Conservation (phyloP, 2,888 invertebrate genomes). For the Fabriciana adippe region DNA sequence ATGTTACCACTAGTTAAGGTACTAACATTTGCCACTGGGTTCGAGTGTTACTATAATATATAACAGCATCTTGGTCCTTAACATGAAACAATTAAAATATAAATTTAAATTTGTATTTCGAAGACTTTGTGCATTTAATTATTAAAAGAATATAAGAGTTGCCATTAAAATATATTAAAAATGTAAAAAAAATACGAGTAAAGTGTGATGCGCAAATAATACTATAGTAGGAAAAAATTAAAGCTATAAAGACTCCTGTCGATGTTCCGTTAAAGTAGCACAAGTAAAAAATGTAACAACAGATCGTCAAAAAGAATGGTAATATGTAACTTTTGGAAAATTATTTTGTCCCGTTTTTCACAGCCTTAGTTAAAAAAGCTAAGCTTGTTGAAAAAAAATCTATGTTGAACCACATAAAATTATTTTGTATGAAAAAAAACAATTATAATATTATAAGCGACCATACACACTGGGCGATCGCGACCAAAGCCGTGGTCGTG, state of each 20-base stretch:
- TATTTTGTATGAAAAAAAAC: neutral
- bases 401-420: neutral
- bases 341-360: slow-evolving; percentile 22
- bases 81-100: neutral
- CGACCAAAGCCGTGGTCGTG: too few relatives aligned
- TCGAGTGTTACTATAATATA: neutral
- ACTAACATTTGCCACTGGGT: slow-evolving; percentile 5
- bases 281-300: neutral
- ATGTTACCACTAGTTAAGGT: slow-evolving; percentile 7
- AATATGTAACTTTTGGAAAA: slow-evolving; percentile 2
- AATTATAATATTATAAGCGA: neutral
- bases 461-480: neutral
- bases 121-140: too few relatives aligned
- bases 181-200: neutral
- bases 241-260: slow-evolving; percentile 17
- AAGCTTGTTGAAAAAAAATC: slow-evolving; percentile 1
- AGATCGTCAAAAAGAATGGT: neutral
- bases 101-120: too few relatives aligned
- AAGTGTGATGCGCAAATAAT: slow-evolving; percentile 19
- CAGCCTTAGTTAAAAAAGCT: slow-evolving; percentile 15
- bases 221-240: slow-evolving; percentile 22
- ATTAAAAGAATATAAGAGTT: too few relatives aligned
- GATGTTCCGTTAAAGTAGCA: neutral
- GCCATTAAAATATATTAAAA: neutral
- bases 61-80: slow-evolving; percentile 3